Evolutionary conservation across 64 coral and sea anemone species (phyloP), one percentile per base, ranked within the genome.

Genomic region (Pachyseris speciosa): DNA sequence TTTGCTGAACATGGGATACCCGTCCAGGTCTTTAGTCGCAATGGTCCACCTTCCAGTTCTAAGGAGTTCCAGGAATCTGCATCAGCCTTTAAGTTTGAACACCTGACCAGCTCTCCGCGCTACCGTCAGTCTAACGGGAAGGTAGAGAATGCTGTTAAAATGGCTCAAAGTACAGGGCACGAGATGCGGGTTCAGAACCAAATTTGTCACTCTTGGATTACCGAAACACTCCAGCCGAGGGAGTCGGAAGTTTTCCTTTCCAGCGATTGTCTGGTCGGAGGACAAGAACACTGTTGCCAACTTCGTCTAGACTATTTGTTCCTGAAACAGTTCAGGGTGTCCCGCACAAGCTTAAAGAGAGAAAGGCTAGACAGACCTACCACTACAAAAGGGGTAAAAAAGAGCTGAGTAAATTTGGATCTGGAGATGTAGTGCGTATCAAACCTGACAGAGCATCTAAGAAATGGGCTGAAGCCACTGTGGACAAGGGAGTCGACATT

Each of bases 1-100:
- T 73, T 91, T 51, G 61, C 77, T n/a, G n/a, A n/a, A n/a, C n/a
- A n/a, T 53, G 37, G 89, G 16, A 84, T 84, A 84, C 89, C 67
- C 0, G 67, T 47, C 11, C 29, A 64, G 3, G 5, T 91, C 10
- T 6, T 72, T 34, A 83, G 61, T 57, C 51, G 75, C 77, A 92
- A 84, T 44, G 89, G 67, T 19, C 89, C 45, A 92, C 75, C 52
- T 50, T 69, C 50, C 63, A 47, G 28, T 42, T 69, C 64, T 8
- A 37, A 45, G 20, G 64, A 86, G 63, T 86, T 50, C 24, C 40
- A 51, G 28, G 75, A 52, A 57, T 78, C 58, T 85, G 47, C 84
- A 39, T 2, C 25, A 55, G 43, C 27, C n/a, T 87, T 38, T 38
- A 68, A 87, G 45, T 73, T 72, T 87, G 66, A 52, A 11, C 45